Evolutionary conservation across 2,888 invertebrate species (phyloP).

Genomic region (Cheilosia impressa): DNA sequence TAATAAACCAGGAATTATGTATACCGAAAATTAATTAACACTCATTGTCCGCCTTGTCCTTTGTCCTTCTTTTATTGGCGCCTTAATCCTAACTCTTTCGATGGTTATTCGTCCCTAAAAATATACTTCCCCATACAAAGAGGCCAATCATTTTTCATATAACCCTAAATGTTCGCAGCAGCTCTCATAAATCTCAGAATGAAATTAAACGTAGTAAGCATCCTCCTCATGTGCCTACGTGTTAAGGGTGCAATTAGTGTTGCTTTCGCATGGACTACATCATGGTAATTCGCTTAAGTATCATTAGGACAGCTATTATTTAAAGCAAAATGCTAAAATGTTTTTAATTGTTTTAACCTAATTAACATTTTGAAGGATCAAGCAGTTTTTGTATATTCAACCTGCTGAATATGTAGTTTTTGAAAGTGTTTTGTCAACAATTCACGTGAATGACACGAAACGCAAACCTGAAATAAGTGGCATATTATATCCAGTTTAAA

Average conservation of each 20-base stretch:
- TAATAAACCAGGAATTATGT: too few relatives aligned
- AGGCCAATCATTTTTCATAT: conserved; percentile 9
- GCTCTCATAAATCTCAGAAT: conserved; percentile 31
- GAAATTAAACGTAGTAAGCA: conserved; percentile 15
- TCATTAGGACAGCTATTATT: conserved; percentile 50
- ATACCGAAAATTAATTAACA: too few relatives aligned
- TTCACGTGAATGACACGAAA: too few relatives aligned
- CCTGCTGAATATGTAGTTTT: not conserved
- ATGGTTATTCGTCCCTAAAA: not conserved
- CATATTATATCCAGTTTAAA: too few relatives aligned
- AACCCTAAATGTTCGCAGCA: not conserved
- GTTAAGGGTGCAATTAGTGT: conserved; percentile 51
- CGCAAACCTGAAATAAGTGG: too few relatives aligned
- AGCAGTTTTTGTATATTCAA: not conserved
- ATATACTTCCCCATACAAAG: not conserved
- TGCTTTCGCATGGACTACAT: conserved; percentile 47
- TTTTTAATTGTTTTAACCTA: conserved; percentile 47
- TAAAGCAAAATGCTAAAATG: conserved; percentile 49
- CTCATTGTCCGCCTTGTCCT: too few relatives aligned
- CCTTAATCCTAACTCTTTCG: too few relatives aligned
- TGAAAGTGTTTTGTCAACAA: too few relatives aligned
- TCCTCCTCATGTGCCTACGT: conserved; percentile 9
- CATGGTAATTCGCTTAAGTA: conserved; percentile 52
- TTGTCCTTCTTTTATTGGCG: not conserved
- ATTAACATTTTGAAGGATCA: conserved; percentile 34